A percentile compares a stretch with the other conserved stretches of the same genome.
Evolutionary conservation across 2,113 vertebrate genomes (phyloP).

Genomic region (Podarcis muralis): DNA sequence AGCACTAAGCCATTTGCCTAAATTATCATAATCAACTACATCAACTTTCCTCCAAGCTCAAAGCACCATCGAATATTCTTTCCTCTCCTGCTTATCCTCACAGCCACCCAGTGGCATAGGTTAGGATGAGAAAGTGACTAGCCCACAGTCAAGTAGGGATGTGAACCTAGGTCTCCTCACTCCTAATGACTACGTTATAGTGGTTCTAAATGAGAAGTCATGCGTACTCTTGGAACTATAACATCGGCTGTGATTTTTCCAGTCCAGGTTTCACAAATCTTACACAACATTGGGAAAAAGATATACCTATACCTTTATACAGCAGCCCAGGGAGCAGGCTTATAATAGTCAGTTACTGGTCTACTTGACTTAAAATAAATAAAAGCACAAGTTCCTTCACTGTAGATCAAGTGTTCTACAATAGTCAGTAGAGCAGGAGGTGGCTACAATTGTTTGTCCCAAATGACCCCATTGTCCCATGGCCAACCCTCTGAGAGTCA

Average conservation of each 20-base stretch:
- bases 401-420: fast-evolving
- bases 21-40: background rate
- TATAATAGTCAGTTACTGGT: background rate
- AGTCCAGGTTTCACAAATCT: constrained; percentile 59
- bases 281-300: constrained; percentile 11
- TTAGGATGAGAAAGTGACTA: background rate
- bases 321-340: background rate
- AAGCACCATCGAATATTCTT: background rate
- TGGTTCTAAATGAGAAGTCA: too few relatives aligned
- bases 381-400: background rate
- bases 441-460: too few relatives aligned
- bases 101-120: background rate
- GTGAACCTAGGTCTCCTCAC: background rate
- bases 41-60: background rate
- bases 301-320: background rate
- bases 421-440: background rate
- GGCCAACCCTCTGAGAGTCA: too few relatives aligned
- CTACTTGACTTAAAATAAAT: background rate
- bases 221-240: background rate
- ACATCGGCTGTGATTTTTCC: constrained; percentile 16
- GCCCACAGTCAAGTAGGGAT: background rate
- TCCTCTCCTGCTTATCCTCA: background rate
- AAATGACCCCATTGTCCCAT: too few relatives aligned
- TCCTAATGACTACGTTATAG: background rate
- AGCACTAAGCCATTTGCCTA: constrained; percentile 51